Base-by-base conservation (phyloP, 2,888 invertebrate species). In the Acleris holmiana region DNA sequence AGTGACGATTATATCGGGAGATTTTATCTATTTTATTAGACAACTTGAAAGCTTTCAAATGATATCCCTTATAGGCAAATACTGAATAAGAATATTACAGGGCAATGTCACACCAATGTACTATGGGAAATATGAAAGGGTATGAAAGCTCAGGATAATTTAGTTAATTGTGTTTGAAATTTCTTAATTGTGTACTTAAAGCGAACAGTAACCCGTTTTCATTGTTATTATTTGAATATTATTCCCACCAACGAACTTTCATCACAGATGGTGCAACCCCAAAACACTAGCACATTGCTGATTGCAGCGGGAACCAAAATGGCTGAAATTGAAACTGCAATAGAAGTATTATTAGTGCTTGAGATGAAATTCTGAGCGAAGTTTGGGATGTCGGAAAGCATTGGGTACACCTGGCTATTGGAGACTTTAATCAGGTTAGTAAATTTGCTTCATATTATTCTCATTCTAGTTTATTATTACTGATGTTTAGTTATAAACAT, bases 261-360 rank as follows among this genome's bases (percentile, higher is more conserved):
- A 10, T 47, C 19, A 47, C 17, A 47, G 47, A 47, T 47, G 44
- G 5, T n/a, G 44, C 44, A 47, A 47, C 47, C 17, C 4, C 10
- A 47, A 10, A 18, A 47, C 44, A 47, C n/a, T 41, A 2, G 46
- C 4, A 13, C 19, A 23, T 13, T 7, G 35, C 10, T 3, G 23
- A 54, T 41, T 41, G 54, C 54, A 41, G 10, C 35, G 13, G 25
- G 44, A 41, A 54, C 35, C 19, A n/a, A 40, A 53, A 51, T 51
- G 17, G 41, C 21, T 41, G 15, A 41, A 41, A 41, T 41, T 54
- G 40, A 15, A 15, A 13, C 15, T 19, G 61, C 55, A 49, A 44
- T 49, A 49, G 25, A 56, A 56, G 25, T 50, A 21, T 62, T 62
- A 62, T 62, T 62, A 55, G 21, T 40, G 47, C 54, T 48, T 55